Evolutionary conservation across 2,113 vertebrate genomes (phyloP).

Genomic region (Dicentrarchus labrax): DNA sequence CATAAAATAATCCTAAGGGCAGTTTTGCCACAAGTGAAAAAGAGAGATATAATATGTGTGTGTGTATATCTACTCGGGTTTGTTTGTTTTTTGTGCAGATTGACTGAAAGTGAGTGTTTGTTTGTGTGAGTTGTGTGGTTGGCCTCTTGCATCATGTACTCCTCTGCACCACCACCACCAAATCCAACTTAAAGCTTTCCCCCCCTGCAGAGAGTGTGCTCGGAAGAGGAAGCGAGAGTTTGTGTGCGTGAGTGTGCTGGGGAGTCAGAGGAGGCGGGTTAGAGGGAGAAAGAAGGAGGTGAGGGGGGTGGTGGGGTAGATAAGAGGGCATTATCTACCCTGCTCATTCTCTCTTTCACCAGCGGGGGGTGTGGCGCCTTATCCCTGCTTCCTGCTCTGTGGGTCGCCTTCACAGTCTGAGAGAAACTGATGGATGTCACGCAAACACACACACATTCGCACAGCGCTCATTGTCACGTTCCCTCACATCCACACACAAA

Average conservation of each 20-base stretch:
- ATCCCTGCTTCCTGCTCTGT: slow-evolving; percentile 71
- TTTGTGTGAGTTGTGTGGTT: slow-evolving; percentile 45
- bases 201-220: slow-evolving; percentile 40
- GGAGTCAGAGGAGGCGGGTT: slow-evolving; percentile 28
- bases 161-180: slow-evolving; percentile 18
- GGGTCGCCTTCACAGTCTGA: slow-evolving; percentile 67
- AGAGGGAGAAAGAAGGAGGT: slow-evolving; percentile 32
- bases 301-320: slow-evolving; percentile 48
- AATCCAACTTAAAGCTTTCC: slow-evolving; percentile 61
- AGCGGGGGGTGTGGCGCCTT: slow-evolving; percentile 74
- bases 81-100: slow-evolving; percentile 33
- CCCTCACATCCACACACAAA: neutral
- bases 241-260: slow-evolving; percentile 17
- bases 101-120: slow-evolving; percentile 37
- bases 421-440: slow-evolving; percentile 66
- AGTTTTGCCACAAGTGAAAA: slow-evolving; percentile 38
- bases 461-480: too few species aligned
- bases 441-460: slow-evolving; percentile 26
- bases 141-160: slow-evolving; percentile 19
- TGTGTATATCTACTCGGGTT: neutral
- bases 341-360: slow-evolving; percentile 75
- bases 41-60: neutral
- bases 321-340: slow-evolving; percentile 78
- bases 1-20: slow-evolving; percentile 13
- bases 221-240: slow-evolving; percentile 1